Conservation (phyloP, 2,797 vertebrate genomes). For the Monodelphis domestica region DNA sequence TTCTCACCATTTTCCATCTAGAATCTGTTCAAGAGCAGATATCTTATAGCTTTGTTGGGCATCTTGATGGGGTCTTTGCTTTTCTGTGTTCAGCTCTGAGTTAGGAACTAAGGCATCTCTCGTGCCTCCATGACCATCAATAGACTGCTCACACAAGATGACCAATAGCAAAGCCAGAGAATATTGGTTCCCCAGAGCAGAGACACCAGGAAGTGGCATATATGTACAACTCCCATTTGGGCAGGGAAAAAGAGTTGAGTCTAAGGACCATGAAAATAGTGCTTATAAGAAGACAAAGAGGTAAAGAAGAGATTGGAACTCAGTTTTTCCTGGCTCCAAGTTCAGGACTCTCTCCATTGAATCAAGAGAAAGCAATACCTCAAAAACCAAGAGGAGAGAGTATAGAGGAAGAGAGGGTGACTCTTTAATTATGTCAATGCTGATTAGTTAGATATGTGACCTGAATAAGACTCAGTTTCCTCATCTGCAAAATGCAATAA, state of each 20-base stretch:
- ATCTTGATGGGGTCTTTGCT: neutral
- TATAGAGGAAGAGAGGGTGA: neutral
- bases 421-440: neutral
- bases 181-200: neutral
- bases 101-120: neutral
- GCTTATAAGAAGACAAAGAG: neutral
- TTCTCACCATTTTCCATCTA: neutral
- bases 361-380: neutral
- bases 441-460: neutral
- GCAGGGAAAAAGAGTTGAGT: neutral
- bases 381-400: neutral
- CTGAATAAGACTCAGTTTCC: neutral
- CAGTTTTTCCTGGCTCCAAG: neutral
- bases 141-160: neutral
- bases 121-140: neutral
- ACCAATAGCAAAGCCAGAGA: neutral
- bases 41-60: neutral
- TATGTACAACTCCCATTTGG: neutral
- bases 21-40: neutral
- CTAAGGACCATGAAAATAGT: neutral
- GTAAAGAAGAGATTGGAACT: neutral
- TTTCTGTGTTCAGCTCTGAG: neutral
- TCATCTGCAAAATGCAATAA: neutral
- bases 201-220: neutral
- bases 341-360: no score